Conservation (phyloP, 2,113 vertebrate genomes). For the Sphaerodactylus townsendi region DNA sequence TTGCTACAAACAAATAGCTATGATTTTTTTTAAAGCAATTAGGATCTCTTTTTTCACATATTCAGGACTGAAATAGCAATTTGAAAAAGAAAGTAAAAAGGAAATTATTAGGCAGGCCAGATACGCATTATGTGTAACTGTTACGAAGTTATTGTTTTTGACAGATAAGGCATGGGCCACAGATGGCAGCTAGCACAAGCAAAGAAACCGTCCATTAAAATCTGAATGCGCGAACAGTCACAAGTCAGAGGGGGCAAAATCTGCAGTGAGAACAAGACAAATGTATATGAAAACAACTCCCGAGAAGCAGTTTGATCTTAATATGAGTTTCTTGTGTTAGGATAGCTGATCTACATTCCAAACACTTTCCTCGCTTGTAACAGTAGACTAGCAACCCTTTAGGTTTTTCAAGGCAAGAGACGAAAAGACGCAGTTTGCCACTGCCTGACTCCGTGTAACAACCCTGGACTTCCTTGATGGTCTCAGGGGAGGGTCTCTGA, state of each 20-base stretch:
- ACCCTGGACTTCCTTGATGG: no score
- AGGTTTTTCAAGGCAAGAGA: no score
- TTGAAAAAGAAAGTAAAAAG: neutral
- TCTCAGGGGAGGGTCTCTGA: no score
- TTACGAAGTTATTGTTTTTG: slow-evolving; percentile 10
- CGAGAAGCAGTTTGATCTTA: neutral
- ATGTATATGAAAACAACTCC: neutral
- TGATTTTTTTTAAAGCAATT: slow-evolving; percentile 21
- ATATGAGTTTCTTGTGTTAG: neutral
- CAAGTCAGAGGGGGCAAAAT: neutral
- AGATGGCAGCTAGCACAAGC: neutral
- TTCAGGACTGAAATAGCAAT: neutral
- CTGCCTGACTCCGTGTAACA: no score
- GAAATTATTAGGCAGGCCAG: neutral
- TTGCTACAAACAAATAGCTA: slow-evolving; percentile 14
- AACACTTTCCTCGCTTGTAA: neutral
- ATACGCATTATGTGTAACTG: neutral
- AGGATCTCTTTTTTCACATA: slow-evolving; percentile 15
- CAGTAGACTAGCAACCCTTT: no score
- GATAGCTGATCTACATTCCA: neutral
- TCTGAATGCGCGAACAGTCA: neutral
- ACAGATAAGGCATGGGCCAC: neutral
- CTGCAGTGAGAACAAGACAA: neutral
- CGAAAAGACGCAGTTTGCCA: no score
- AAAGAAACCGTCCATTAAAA: neutral